These are phyloP conservation scores for Heterodera carotae DNA, from an alignment of 1,140 invertebrate genomes.

Conservation along the genomic window DNA sequence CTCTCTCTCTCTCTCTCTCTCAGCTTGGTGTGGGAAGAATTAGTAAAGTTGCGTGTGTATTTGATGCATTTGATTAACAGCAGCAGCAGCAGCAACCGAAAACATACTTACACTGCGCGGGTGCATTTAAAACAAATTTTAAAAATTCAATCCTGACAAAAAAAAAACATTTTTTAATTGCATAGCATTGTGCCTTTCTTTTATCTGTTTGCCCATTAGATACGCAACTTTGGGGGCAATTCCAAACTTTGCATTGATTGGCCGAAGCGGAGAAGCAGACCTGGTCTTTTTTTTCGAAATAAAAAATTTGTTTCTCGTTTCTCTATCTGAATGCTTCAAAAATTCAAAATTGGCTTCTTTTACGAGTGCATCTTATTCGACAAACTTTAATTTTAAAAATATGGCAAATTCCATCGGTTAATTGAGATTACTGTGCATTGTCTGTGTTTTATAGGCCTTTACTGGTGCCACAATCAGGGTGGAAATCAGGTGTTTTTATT, in stretches of 20 bases:
- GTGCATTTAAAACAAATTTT: slow-evolving; percentile 14
- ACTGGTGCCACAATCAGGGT: slow-evolving; percentile 91
- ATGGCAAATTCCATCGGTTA: too few relatives aligned
- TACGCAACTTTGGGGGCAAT: slow-evolving; percentile 64
- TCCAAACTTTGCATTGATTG: slow-evolving; percentile 65
- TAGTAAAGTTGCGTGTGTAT: too few relatives aligned
- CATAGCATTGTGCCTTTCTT: too few relatives aligned
- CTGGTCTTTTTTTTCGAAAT: background rate
- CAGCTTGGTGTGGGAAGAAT: too few relatives aligned
- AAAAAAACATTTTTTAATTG: slow-evolving; percentile 24
- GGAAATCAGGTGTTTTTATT: slow-evolving; percentile 82
- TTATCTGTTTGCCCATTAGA: slow-evolving; percentile 46
- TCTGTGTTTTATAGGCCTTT: slow-evolving; percentile 79
- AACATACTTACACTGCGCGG: too few relatives aligned
- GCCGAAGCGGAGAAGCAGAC: slow-evolving; percentile 32
- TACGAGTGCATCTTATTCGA: too few relatives aligned
- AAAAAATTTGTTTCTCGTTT: too few relatives aligned
- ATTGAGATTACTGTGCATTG: too few relatives aligned
- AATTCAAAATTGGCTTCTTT: too few relatives aligned
- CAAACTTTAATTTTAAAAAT: background rate
- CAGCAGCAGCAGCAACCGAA: slow-evolving; percentile 16
- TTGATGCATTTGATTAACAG: slow-evolving; percentile 13
- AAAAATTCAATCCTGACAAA: too few relatives aligned
- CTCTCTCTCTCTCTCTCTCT: too few relatives aligned
- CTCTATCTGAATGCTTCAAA: too few relatives aligned